phyloP scores from a whole-genome alignment of 1,140 invertebrate genomes.

The Drosophila kohkoa region DNA sequence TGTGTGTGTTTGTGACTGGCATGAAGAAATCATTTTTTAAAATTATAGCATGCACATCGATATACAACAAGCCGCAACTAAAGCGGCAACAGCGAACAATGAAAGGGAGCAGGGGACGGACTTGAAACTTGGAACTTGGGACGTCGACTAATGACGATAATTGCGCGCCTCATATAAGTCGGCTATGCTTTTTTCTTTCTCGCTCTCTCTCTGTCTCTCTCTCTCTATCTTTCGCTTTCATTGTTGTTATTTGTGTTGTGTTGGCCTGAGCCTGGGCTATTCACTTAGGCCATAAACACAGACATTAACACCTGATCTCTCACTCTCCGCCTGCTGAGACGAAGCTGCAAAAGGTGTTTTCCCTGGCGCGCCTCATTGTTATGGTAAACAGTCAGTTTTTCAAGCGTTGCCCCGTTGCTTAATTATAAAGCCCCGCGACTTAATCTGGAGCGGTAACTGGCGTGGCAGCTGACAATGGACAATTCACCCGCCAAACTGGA shows the following conservation, averaged over 20 bases:
- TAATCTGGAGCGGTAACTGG: constrained; percentile 70
- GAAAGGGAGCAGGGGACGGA: neutral
- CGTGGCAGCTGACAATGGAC: constrained; percentile 62
- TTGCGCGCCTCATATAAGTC: constrained; percentile 68
- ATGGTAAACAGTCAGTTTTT: constrained; percentile 73
- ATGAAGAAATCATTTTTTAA: constrained; percentile 80
- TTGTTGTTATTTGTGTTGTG: neutral
- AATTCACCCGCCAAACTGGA: constrained; percentile 39
- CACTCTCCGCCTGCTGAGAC: constrained; percentile 15
- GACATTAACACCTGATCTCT: constrained; percentile 79
- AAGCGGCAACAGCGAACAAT: constrained; percentile 69
- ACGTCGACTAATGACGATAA: constrained; percentile 75
- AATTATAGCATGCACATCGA: constrained; percentile 82
- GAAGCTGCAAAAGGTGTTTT: constrained; percentile 69
- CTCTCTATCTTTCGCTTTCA: neutral
- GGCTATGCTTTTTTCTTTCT: constrained; percentile 49
- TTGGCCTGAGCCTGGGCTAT: constrained; percentile 27
- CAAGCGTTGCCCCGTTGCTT: constrained; percentile 54
- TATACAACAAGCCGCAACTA: constrained; percentile 83
- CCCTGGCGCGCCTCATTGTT: constrained; percentile 65
- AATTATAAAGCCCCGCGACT: constrained; percentile 75
- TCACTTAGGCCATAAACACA: constrained; percentile 75
- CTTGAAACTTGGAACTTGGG: neutral
- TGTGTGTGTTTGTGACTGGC: constrained; percentile 53
- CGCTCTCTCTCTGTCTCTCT: neutral